A percentile compares a stretch with the other conserved stretches of the same genome.
Conservation (phyloP, 2,888 invertebrate genomes). For the Osmoderma eremita region DNA sequence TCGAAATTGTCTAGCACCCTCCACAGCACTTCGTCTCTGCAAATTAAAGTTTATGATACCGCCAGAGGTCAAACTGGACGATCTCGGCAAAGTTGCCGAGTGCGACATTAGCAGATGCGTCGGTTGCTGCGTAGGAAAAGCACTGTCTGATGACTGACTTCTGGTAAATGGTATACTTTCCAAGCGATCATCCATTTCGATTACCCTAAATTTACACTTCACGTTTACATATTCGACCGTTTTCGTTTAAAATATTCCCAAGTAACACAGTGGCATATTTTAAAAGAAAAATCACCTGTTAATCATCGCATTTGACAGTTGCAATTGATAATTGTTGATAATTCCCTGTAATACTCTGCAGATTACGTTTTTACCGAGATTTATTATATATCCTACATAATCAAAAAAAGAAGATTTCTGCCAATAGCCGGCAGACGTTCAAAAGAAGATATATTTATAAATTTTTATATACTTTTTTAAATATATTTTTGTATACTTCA, state of each 20-base stretch:
- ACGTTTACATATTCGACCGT: background rate
- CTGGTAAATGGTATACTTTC: conserved; percentile 28
- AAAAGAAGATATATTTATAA: too few relatives aligned
- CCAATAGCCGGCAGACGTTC: too few relatives aligned
- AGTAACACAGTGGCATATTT: background rate
- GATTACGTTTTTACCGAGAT: too few relatives aligned
- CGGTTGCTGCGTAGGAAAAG: conserved; percentile 23
- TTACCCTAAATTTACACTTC: background rate
- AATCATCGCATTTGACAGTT: too few relatives aligned
- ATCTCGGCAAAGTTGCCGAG: conserved; percentile 30
- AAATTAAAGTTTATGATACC: conserved; percentile 41
- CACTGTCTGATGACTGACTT: conserved; percentile 39
- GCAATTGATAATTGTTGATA: too few relatives aligned
- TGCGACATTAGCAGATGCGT: conserved; percentile 39
- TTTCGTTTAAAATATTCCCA: background rate
- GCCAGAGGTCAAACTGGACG: conserved; percentile 18
- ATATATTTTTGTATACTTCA: too few relatives aligned
- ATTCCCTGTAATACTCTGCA: too few relatives aligned
- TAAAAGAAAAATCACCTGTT: conserved; percentile 31
- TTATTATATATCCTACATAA: too few relatives aligned
- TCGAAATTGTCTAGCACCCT: conserved; percentile 58
- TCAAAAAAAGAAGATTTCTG: too few relatives aligned
- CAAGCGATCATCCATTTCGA: conserved; percentile 29
- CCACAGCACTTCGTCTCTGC: conserved; percentile 55
- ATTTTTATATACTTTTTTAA: too few relatives aligned